Percentiles rank a stretch among this genome's conserved stretches.
These are phyloP conservation scores for Pristionchus pacificus DNA, from an alignment of 1,140 invertebrate species.

Conservation along the genomic window DNA sequence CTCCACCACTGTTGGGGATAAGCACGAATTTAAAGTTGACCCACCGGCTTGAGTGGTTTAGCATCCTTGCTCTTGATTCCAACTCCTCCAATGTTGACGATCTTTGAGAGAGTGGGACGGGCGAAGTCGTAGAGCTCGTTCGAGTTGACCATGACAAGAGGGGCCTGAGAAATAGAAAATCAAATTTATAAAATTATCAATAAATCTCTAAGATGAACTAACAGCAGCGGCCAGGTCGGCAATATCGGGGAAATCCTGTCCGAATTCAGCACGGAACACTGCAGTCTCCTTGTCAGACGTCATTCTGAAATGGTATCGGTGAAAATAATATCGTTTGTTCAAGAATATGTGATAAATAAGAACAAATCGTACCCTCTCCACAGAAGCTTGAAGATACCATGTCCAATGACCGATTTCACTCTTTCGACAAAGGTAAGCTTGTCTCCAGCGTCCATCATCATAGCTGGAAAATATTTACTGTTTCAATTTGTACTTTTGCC, in stretches of 20 bases:
- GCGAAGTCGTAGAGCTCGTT: conserved; percentile 23
- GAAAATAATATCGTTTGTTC: no score
- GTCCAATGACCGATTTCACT: conserved; percentile 1
- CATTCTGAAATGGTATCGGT: not conserved
- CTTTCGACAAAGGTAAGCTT: conserved; percentile 1
- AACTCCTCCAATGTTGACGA: conserved; percentile 21
- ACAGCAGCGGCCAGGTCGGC: conserved; percentile 6
- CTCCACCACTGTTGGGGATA: no score
- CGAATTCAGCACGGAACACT: conserved; percentile 2
- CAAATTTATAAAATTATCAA: no score
- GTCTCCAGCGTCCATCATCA: conserved; percentile 20
- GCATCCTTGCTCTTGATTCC: conserved; percentile 20
- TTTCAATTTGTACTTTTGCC: no score
- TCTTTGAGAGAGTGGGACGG: conserved; percentile 18
- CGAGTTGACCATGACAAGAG: conserved; percentile 20
- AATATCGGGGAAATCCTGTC: conserved; percentile 7
- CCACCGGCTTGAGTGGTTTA: conserved; percentile 5
- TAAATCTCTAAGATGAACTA: no score
- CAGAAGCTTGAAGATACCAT: not conserved
- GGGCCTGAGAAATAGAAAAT: not conserved
- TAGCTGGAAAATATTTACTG: not conserved
- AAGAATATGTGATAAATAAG: no score
- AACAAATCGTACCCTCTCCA: not conserved
- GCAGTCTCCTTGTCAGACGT: not conserved
- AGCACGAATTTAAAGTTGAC: no score